phyloP scores from a whole-genome alignment of 2,113 vertebrate species.

The Phaetusa simplex region DNA sequence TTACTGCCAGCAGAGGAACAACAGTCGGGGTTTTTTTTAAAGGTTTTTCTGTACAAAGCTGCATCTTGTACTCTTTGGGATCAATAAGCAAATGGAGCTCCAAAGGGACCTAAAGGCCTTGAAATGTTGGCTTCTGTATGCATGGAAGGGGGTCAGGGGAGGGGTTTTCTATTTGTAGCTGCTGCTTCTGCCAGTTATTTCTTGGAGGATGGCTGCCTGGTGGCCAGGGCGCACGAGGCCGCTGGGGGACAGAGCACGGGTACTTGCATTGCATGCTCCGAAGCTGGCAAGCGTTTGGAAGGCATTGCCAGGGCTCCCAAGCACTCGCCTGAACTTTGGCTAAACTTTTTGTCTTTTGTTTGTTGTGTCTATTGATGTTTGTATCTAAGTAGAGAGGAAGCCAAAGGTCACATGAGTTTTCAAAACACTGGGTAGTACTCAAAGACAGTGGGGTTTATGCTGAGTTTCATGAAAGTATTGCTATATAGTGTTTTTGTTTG shows the following conservation, averaged over 20 bases:
- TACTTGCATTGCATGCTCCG: accelerated
- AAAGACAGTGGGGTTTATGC: neutral
- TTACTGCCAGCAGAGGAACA: neutral
- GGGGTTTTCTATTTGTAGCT: neutral
- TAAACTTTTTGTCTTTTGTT: neutral
- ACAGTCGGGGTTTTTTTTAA: neutral
- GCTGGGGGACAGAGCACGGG: neutral
- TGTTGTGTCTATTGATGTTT: neutral
- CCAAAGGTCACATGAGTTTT: neutral
- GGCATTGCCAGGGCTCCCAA: neutral
- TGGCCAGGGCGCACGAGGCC: accelerated
- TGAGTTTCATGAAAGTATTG: neutral
- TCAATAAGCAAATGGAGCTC: neutral
- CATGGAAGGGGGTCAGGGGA: neutral
- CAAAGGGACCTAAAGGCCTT: no score
- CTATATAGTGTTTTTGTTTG: accelerated
- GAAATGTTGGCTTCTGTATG: neutral
- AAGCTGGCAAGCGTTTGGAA: neutral
- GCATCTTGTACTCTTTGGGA: neutral
- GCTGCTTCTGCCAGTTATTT: neutral
- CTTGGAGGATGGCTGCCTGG: neutral
- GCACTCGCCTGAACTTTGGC: neutral
- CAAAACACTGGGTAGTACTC: neutral
- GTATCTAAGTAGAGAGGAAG: neutral
- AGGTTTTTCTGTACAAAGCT: neutral